Conservation (phyloP, 2,888 invertebrate species). For the Hanleya hanleyi region DNA sequence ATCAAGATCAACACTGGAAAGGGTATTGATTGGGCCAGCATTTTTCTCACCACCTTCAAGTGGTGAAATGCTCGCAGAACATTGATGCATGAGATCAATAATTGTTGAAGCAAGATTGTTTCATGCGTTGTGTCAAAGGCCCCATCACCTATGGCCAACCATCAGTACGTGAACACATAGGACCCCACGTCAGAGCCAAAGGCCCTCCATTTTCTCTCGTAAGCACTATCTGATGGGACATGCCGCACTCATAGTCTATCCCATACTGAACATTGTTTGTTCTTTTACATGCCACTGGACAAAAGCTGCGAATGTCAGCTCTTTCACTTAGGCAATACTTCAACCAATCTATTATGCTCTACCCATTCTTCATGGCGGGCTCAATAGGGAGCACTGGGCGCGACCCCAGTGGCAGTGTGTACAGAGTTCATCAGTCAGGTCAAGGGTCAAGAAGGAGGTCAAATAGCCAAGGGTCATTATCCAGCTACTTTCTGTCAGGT, state of each 20-base stretch:
- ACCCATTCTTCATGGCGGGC: not conserved
- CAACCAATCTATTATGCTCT: not conserved
- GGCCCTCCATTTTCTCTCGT: not conserved
- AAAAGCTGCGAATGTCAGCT: not conserved
- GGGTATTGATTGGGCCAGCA: not conserved
- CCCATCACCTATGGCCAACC: constrained; percentile 1
- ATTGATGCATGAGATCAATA: constrained; percentile 12
- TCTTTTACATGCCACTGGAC: not conserved
- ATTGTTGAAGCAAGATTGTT: constrained; percentile 10
- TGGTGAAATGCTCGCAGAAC: constrained; percentile 3
- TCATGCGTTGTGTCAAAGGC: constrained; percentile 11
- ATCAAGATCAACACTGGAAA: constrained; percentile 9
- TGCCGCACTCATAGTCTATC: not conserved
- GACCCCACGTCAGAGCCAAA: not conserved
- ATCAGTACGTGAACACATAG: not conserved
- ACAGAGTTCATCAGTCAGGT: not conserved
- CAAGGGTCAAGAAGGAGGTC: not conserved
- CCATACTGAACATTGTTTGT: too few relatives aligned
- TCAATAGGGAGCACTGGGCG: not conserved
- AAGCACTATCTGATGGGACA: not conserved
- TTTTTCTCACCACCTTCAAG: not conserved
- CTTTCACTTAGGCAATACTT: not conserved
- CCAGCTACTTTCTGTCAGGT: too few relatives aligned
- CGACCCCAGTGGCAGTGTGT: not conserved
- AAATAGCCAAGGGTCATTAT: not conserved